Conservation (phyloP, 30 jellyfish, hydroid and myxozoan genomes). For the Aurelia aurita region DNA sequence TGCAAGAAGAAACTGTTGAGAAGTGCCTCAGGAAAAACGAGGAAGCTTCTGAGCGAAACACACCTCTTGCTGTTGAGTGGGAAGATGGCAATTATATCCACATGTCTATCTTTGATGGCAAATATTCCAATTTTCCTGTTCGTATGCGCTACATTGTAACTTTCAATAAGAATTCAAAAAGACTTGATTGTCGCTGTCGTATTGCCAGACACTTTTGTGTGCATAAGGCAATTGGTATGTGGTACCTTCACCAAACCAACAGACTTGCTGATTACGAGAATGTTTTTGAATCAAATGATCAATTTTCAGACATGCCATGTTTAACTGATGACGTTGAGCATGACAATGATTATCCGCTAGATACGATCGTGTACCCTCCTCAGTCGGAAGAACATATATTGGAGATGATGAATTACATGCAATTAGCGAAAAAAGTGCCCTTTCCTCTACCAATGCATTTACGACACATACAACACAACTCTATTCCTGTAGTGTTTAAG, state of each 20-base stretch:
- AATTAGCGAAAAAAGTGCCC: background rate
- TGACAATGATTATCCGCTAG: background rate
- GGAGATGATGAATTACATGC: background rate
- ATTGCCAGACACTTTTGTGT: slow-evolving; percentile 3
- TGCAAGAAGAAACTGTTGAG: too few species aligned
- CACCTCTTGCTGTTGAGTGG: slow-evolving; percentile 26
- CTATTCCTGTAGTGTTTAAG: background rate
- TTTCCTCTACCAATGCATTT: background rate
- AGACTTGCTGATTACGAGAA: background rate
- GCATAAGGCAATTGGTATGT: slow-evolving; percentile 23
- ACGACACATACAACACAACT: background rate
- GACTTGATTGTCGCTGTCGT: slow-evolving; percentile 11
- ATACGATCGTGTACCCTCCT: background rate
- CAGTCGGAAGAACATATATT: background rate
- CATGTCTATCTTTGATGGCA: slow-evolving; percentile 25
- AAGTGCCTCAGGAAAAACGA: too few species aligned
- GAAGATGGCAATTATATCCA: background rate
- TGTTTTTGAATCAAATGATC: background rate
- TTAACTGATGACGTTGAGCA: too few species aligned
- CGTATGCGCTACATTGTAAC: slow-evolving; percentile 25
- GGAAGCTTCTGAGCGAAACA: too few species aligned
- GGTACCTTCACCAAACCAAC: slow-evolving; percentile 32
- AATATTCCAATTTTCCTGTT: background rate
- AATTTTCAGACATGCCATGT: too few species aligned
- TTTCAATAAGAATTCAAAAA: background rate